Evolutionary conservation across 2,113 vertebrate species (phyloP), one percentile per base, ranked within the genome.

Genomic region (Arvicanthis niloticus): DNA sequence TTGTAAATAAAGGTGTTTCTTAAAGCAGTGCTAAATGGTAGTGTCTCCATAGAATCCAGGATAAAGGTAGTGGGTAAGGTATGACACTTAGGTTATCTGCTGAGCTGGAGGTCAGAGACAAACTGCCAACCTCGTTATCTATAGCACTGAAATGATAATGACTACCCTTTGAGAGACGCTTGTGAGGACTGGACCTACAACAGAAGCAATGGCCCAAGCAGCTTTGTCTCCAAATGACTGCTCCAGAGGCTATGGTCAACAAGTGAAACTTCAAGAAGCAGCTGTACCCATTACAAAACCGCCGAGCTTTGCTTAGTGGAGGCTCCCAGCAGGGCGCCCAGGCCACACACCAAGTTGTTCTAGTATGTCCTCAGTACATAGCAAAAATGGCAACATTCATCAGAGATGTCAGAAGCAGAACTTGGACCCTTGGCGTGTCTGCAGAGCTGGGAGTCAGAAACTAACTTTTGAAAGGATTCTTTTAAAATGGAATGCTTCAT

Each of bases 211-310:
- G 62, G 24, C 7, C 45, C 31, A 73, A 45, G 40, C 53, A 88
- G 60, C 9, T 67, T 9, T n/a, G 21, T 22, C 21, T 90, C 51
- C 45, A 58, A 37, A 72, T 19, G 51, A 31, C 68, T 58, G 40
- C 45, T 21, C 0, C 3, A 10, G 31, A 72, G 26, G 51, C 12
- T 1, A 1, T 3, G 15, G 10, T 1, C 22, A 58, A 9, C 16
- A 42, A 67, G 29, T 12, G 11, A 42, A 76, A 68, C 48, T 15
- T 65, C 37, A 51, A 72, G 82, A 19, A 91, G 7, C 58, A 34
- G 80, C 60, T 45, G 72, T 31, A 9, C 29, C 16, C 15, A 37
- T 22, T 58, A 24, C 89, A 87, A 81, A 62, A 16, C n/a, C 31
- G 8, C 81, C 34, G 42, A 26, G 40, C 29, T 13, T 51, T 51